A percentile compares a stretch with the other conserved stretches of the same genome.
Conservation (phyloP, 2,888 invertebrate species). For the Erebia aethiops region DNA sequence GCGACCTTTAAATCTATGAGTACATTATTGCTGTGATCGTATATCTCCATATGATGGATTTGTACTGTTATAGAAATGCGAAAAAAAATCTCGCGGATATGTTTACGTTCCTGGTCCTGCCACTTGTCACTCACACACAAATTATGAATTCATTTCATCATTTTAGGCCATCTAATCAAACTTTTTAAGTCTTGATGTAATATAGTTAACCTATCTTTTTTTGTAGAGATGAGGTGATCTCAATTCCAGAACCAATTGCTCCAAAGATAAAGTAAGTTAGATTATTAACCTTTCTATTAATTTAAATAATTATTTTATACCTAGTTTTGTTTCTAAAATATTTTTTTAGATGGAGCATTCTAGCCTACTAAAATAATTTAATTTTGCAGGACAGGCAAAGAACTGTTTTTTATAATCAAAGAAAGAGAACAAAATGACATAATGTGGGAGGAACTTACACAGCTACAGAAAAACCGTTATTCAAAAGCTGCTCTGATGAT, state of each 20-base stretch:
- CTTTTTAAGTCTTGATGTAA: too few species aligned
- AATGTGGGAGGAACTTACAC: slow-evolving; percentile 52
- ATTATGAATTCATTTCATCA: too few species aligned
- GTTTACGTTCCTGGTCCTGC: too few species aligned
- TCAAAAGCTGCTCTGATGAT: slow-evolving; percentile 53
- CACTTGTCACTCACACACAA: too few species aligned
- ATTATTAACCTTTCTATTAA: not conserved
- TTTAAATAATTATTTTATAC: not conserved
- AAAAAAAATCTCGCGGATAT: too few species aligned
- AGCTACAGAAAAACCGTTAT: slow-evolving; percentile 54
- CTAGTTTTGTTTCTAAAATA: not conserved
- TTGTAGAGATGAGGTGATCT: slow-evolving; percentile 18
- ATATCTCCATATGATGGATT: too few species aligned
- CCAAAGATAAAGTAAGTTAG: slow-evolving; percentile 37
- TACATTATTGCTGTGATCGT: too few species aligned
- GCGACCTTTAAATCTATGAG: too few species aligned
- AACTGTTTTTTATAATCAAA: slow-evolving; percentile 58
- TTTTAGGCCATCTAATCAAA: too few species aligned
- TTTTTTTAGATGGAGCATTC: not conserved
- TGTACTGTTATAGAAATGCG: too few species aligned
- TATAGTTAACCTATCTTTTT: not conserved
- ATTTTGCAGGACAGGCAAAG: slow-evolving; percentile 55
- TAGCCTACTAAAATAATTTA: not conserved
- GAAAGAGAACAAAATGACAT: slow-evolving; percentile 40
- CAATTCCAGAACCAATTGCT: slow-evolving; percentile 32